These are phyloP conservation scores for Fregata magnificens DNA, from an alignment of 2,113 vertebrate genomes.

Conservation along the genomic window DNA sequence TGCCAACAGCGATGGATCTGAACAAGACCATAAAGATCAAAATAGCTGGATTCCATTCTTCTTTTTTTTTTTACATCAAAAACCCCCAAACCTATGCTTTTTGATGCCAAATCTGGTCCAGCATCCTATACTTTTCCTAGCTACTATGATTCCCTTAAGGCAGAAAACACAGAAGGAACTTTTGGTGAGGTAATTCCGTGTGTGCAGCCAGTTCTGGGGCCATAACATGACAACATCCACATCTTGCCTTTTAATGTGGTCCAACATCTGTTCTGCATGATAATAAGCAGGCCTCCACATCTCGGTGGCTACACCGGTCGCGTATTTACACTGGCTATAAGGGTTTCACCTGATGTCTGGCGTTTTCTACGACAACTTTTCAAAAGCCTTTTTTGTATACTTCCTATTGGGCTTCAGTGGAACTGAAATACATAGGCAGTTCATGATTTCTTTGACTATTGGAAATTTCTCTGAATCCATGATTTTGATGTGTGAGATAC, in stretches of 20 bases:
- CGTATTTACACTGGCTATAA: background rate
- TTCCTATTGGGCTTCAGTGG: background rate
- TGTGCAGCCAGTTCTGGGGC: background rate
- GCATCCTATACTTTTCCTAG: background rate
- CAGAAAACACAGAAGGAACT: background rate
- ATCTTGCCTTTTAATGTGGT: background rate
- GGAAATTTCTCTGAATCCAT: background rate
- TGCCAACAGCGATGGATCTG: background rate
- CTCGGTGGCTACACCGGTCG: accelerated
- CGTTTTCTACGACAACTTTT: background rate
- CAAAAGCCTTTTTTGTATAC: background rate
- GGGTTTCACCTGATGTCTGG: background rate
- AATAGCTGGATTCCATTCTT: background rate
- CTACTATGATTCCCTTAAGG: background rate
- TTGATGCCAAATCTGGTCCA: background rate
- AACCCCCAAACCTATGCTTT: background rate
- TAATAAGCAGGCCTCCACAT: background rate
- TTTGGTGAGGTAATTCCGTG: background rate
- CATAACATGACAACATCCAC: background rate
- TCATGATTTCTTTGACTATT: background rate
- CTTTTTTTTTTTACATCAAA: background rate
- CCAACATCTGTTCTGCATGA: background rate
- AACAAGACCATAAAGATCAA: background rate
- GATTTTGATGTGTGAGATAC: background rate
- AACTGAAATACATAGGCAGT: background rate